Evolutionary conservation across 2,888 invertebrate species (phyloP).

Genomic region (Phlogophora meticulosa): DNA sequence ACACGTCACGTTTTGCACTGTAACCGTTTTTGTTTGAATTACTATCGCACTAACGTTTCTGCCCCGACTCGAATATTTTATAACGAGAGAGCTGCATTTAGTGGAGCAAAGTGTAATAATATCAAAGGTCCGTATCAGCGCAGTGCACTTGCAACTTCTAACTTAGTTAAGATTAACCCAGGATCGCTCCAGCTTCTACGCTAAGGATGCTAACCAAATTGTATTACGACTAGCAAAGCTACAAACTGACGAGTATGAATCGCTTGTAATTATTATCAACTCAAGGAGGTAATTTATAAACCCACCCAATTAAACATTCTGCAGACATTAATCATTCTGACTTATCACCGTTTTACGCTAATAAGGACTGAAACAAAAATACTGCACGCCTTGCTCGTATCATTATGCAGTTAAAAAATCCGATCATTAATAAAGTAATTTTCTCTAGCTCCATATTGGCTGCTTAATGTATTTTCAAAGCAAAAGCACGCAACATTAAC

Average conservation of each 20-base stretch:
- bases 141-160: slow-evolving; percentile 63
- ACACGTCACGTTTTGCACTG: slow-evolving; percentile 51
- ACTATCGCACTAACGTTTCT: slow-evolving; percentile 30
- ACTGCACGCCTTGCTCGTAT: slow-evolving; percentile 46
- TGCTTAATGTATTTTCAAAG: slow-evolving; percentile 74
- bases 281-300: slow-evolving; percentile 18
- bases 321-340: slow-evolving; percentile 15
- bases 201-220: slow-evolving; percentile 55
- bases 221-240: slow-evolving; percentile 45
- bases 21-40: slow-evolving; percentile 60
- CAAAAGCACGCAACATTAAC: slow-evolving; percentile 77
- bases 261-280: slow-evolving; percentile 31
- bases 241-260: slow-evolving; percentile 52
- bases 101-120: slow-evolving; percentile 55
- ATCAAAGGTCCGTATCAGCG: slow-evolving; percentile 61
- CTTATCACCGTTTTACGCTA: slow-evolving; percentile 29
- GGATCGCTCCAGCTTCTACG: slow-evolving; percentile 50
- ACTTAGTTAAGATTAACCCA: slow-evolving; percentile 63
- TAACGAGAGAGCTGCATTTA: slow-evolving; percentile 40
- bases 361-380: slow-evolving; percentile 39
- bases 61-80: slow-evolving; percentile 38
- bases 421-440: slow-evolving; percentile 74
- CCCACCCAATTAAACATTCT: slow-evolving; percentile 11
- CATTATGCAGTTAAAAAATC: slow-evolving; percentile 64
- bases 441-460: slow-evolving; percentile 70